Evolutionary conservation across 2,888 invertebrate genomes (phyloP), one percentile per base, ranked within the genome.

Genomic region (Mallateleia sp.): DNA sequence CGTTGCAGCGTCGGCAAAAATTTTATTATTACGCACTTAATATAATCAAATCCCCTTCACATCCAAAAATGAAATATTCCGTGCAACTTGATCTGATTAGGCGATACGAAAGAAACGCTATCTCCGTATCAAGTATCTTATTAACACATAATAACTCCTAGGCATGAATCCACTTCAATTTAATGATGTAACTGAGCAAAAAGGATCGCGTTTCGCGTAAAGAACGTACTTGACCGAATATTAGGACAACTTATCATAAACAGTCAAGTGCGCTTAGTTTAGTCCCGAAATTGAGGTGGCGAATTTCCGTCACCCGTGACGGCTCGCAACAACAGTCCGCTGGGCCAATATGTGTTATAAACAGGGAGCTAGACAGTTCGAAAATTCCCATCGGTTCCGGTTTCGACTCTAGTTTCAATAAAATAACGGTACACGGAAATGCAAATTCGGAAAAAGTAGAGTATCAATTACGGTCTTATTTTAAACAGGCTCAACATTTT

Each of bases 51-150:
- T 11, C 11, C 38, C 11, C 8, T 11, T 5, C 38, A 45, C 24
- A 15, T 54, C 24, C 52, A 34, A 50, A 66, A 28, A 52, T 15
- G 50, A 32, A 32, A 34, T 69, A 20, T 18, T 42, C 20, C 14
- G 20, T n/a, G 18, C 42, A 34, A 54, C 9, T 42, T 45, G 54
- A 75, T 75, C 64, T 28, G 75, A 75, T 75, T 64, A 64, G 42
- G n/a, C 20, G 22, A 45, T 47, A 18, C 22, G 18, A 4, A 47
- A 72, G 28, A 11, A 7, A 15, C 24, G 20, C 11, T 18, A 25
- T 42, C 32, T 18, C 47, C 15, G 2, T 25, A 24, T 18, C 22
- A n/a, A 38, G n/a, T 8, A 58, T 62, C 47, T 38, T 52, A 42
- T 38, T 32, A 38, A 52, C 52, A 38, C 38, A 11, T 74, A 47